Base-by-base conservation (phyloP, 2,797 vertebrate species). In the Melanotaenia boesemani region DNA sequence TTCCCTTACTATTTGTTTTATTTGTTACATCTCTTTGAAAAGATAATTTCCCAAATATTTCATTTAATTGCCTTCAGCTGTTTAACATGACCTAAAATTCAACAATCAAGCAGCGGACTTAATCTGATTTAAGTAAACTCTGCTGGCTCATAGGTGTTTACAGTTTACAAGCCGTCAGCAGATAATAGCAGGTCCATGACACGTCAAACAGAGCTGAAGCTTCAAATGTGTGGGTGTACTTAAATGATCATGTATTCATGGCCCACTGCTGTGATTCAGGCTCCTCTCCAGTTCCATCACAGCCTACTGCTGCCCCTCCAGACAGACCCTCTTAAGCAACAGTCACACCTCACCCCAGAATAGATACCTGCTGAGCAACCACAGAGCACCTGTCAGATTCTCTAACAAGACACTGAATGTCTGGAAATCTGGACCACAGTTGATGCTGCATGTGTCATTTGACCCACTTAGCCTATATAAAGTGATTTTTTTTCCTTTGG, bases 311-410 rank as follows among this genome's bases (percentile, higher is more conserved):
- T 59, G 54, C 16, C 58, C 63, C 77, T 55, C 59, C 59, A 30
- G 56, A 46, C 59, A 37, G 28, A 48, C 65, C 56, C 52, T 36
- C 57, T 63, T 4, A 67, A 68, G 52, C 26, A 22, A 64, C 6
- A 6, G 82, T 22, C 82, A 78, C 74, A 70, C 76, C 75, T 79
- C 32, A 1, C 48, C 71, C 66, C 24, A 82, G 93, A 93, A 94
- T 90, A 92, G 91, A 87, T 81, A 77, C 84, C 83, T 87, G 87
- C 86, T 84, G 84, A 79, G 78, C 59, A 72, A 48, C 28, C 26
- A 63, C 18, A 59, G 1, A 74, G 78, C 84, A 87, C 88, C 85
- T 92, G 85, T 91, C 80, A 83, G 52, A 63, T 32, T 48, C 52
- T 15, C 77, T 74, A 81, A 62, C 70, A 63, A 77, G 32, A 71